Evolutionary conservation across 2,113 vertebrate species (phyloP), one percentile per base, ranked within the genome.

Genomic region (Halichoeres trimaculatus): DNA sequence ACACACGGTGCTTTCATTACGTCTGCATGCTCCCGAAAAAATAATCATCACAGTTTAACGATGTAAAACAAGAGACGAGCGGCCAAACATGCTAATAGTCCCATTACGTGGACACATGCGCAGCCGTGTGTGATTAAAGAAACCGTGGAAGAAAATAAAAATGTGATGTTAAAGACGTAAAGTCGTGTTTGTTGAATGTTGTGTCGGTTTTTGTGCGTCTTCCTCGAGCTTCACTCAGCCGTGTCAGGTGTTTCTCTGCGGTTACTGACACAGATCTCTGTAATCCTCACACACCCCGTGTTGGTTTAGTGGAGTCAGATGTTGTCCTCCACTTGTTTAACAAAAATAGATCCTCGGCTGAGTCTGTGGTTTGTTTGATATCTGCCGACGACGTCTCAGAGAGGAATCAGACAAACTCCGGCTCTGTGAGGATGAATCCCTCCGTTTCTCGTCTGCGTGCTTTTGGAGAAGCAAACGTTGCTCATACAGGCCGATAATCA

Each of bases 311-410:
- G 40, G 58, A 80, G 72, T 71, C 78, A 82, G 74, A 81, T 76
- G 83, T 78, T 74, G 58, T 56, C 53, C 57, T 74, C 24, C 50
- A 57, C 76, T 77, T 61, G 50, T 81, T 86, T 85, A 80, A 68
- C 22, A 82, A 78, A 87, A 76, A 80, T 50, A 74, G 74, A 87
- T 81, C 65, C 78, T 84, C 57, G 59, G 45, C 59, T 68, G 75
- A 85, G 68, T 76, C 80, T 54, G 74, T 20, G 72, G 84, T 81
- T 71, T 80, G 81, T 88, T 90, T 90, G 84, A 89, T 90, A 87
- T 73, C 26, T 11, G 40, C 13, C 16, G 70, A 55, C 20, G n/a
- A 81, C 51, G 66, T 87, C 86, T 82, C 60, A 47, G 43, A 53
- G 76, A 86, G 84, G 57, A 81, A 59, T 56, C 73, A 83, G 79